phyloP scores from a whole-genome alignment of 2,888 invertebrate genomes.

The Acanthosepion lycidas region DNA sequence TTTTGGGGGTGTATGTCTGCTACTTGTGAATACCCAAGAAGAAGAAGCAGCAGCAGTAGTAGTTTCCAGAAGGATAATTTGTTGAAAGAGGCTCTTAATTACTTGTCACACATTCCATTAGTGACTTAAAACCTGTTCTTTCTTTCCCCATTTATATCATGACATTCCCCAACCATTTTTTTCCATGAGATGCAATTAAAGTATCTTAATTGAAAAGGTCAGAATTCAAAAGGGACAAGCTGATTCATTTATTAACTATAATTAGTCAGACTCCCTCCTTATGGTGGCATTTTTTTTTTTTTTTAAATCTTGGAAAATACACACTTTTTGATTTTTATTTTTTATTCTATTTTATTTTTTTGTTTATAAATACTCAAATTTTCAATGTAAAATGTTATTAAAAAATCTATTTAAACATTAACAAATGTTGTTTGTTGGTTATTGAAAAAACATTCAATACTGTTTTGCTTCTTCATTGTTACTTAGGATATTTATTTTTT shows the following conservation, averaged over 20 bases:
- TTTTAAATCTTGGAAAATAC: neutral
- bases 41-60: neutral
- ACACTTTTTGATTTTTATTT: neutral
- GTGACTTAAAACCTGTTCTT: neutral
- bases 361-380: neutral
- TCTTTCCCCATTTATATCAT: neutral
- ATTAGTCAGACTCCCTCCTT: neutral
- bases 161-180: neutral
- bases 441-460: neutral
- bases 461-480: too few relatives aligned
- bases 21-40: neutral
- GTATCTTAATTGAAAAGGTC: constrained; percentile 25
- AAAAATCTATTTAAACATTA: neutral
- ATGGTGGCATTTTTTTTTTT: neutral
- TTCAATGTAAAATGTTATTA: neutral
- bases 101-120: constrained; percentile 11
- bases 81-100: neutral
- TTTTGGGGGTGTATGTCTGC: neutral
- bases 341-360: neutral
- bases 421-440: neutral
- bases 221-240: neutral
- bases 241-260: neutral
- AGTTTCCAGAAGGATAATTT: neutral
- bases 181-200: neutral
- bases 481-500: too few relatives aligned